Percentiles rank a stretch among this genome's conserved stretches.
Conservation (phyloP, 1,140 invertebrate species). For the Carposina sasakii region DNA sequence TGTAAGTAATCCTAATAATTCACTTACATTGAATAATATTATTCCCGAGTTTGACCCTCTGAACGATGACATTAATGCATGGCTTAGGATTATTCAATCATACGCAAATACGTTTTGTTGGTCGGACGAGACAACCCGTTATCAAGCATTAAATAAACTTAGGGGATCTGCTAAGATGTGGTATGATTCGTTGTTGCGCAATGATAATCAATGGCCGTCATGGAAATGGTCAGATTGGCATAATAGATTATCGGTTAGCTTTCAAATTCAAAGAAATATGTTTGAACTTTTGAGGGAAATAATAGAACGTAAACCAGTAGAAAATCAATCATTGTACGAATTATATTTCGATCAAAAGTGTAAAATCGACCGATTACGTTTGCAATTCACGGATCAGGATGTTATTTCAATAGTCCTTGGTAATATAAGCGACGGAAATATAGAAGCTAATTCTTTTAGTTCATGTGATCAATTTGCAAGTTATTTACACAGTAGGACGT, state of each 20-base stretch:
- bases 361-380: not conserved
- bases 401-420: conserved; percentile 6
- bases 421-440: not conserved
- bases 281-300: not conserved
- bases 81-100: conserved; percentile 1
- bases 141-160: conserved; percentile 7
- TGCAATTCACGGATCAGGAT: conserved; percentile 6
- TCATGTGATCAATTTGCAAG: conserved; percentile 5
- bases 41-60: not conserved
- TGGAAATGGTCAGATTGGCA: conserved; percentile 6
- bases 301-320: not conserved
- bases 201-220: not conserved
- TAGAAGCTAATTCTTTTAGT: not conserved
- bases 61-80: not conserved
- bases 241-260: not conserved
- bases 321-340: conserved; percentile 3
- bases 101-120: conserved; percentile 4
- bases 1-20: not conserved
- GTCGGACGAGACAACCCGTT: not conserved
- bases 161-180: conserved; percentile 2
- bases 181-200: conserved; percentile 5
- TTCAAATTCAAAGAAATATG: conserved; percentile 9
- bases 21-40: not conserved
- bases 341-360: conserved; percentile 4
- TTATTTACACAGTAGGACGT: conserved; percentile 6